phyloP scores from a whole-genome alignment of 2,113 vertebrate species.

The Tyto alba region DNA sequence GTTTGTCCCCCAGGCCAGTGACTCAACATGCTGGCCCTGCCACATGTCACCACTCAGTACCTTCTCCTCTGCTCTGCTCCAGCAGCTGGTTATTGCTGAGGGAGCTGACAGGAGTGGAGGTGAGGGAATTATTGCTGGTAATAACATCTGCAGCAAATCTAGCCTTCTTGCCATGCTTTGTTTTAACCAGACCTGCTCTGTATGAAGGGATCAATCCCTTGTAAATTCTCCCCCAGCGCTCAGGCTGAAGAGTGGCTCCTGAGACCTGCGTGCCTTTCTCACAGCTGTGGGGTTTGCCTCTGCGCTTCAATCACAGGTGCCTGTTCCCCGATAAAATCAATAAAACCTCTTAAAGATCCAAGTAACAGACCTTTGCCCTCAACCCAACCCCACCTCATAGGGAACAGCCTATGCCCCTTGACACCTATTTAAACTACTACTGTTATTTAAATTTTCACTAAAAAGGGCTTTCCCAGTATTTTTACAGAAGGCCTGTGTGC shows the following conservation, averaged over 20 bases:
- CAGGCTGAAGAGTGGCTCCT: neutral
- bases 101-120: neutral
- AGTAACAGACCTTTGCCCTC: neutral
- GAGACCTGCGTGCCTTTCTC: neutral
- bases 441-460: neutral
- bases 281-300: neutral
- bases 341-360: neutral
- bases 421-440: neutral
- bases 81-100: neutral
- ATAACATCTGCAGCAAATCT: neutral
- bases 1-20: neutral
- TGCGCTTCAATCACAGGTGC: neutral
- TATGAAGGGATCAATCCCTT: neutral
- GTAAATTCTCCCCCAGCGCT: neutral
- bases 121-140: neutral
- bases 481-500: rapidly evolving
- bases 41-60: neutral
- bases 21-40: neutral
- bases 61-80: neutral
- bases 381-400: neutral
- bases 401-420: neutral
- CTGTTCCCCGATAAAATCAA: neutral
- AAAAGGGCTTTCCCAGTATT: neutral
- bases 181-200: neutral
- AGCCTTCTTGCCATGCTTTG: neutral